A percentile compares a stretch with the other conserved stretches of the same genome.
Conservation (phyloP, 2,888 invertebrate species). For the Spisula solida region DNA sequence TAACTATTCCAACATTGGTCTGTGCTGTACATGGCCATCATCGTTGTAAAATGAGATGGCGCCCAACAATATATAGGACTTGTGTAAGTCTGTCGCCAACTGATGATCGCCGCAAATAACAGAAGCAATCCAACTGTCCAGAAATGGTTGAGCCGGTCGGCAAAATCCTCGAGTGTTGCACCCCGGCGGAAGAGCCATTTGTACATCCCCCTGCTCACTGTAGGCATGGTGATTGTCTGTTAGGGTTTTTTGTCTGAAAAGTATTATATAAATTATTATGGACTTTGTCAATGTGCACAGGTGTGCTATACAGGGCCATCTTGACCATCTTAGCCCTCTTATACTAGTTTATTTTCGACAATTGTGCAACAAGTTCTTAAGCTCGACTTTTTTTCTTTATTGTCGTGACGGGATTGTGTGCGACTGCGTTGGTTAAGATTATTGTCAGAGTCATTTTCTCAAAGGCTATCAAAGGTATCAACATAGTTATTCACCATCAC, state of each 20-base stretch:
- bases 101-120: constrained; percentile 51
- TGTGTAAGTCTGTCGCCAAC: constrained; percentile 59
- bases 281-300: no score
- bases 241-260: not conserved
- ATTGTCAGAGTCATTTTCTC: no score
- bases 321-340: no score
- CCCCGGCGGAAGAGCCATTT: constrained; percentile 51
- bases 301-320: no score
- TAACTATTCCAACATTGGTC: constrained; percentile 60
- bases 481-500: no score
- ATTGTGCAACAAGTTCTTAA: no score
- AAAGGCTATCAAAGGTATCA: no score
- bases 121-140: constrained; percentile 70
- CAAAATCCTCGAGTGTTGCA: constrained; percentile 62
- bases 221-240: constrained; percentile 49
- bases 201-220: constrained; percentile 45
- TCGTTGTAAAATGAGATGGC: constrained; percentile 42
- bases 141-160: constrained; percentile 67
- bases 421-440: no score
- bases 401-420: no score
- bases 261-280: no score
- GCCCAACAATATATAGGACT: constrained; percentile 58
- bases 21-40: constrained; percentile 15
- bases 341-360: no score
- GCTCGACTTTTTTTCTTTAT: no score